Base-by-base conservation (phyloP, 2,888 invertebrate species). In the Cheilosia soror region DNA sequence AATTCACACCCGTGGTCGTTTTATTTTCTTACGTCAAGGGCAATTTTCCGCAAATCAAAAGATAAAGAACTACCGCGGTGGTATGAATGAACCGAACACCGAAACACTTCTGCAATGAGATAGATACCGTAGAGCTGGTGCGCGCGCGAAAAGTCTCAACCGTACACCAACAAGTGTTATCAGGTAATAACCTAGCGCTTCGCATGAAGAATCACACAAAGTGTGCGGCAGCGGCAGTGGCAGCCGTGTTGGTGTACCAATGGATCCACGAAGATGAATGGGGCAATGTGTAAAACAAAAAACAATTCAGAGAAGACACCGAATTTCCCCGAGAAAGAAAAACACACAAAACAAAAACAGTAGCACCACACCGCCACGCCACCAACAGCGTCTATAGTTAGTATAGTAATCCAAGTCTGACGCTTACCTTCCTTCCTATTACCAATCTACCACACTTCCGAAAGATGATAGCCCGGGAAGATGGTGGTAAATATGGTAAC, bases 401-500 rank as follows among this genome's bases (percentile, higher is more conserved):
- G 37, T 29, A 47, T 40, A 63, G 62, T 44, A 37, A 49, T 51
- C 40, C 44, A 68, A 40, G 63, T 57, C 42, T 49, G 66, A 7
- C 60, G 33, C 63, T 57, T 69, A 69, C 63, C 76, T 80, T 80
- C 72, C 76, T 80, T 81, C 81, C 72, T 85, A 58, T 27, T 78
- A 72, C 85, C 81, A 77, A 84, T 85, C 72, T 77, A 81, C 85
- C 85, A 85, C 81, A 81, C 85, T 85, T 85, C 85, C 85, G 85
- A 81, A 72, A 85, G 77, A 68, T 47, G 85, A 85, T 81, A 85
- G 66, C 49, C 47, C 33, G 69, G 37, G 62, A 60, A 68, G 49
- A 78, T 53, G 72, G 66, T 63, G 76, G 71, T 51, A n/a, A 51
- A n/a, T n/a, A 51, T 53, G 65, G 58, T n/a, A 72, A 66, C 65